phyloP scores from a whole-genome alignment of 2,888 invertebrate species.

The Dromius quadrimaculatus region DNA sequence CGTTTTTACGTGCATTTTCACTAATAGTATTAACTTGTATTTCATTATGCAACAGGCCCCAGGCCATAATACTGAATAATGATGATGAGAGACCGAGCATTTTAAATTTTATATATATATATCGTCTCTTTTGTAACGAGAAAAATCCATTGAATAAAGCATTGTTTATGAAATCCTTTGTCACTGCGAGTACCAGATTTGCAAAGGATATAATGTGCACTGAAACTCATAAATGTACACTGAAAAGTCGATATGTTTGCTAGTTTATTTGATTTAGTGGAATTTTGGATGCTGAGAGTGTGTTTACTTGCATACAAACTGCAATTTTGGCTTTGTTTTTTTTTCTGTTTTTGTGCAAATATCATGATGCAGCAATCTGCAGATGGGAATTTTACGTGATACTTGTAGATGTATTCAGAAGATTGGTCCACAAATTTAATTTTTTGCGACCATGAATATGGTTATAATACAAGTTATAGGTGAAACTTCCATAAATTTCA shows the following conservation, averaged over 20 bases:
- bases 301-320: conserved; percentile 33
- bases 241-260: conserved; percentile 28
- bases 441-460: no score
- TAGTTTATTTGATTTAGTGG: conserved; percentile 37
- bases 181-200: background rate
- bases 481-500: no score
- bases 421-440: no score
- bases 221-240: conserved; percentile 28
- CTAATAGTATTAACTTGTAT: no score
- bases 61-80: no score
- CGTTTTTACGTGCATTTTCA: no score
- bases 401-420: no score
- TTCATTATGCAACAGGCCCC: no score
- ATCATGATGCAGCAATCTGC: background rate
- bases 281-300: conserved; percentile 10
- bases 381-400: conserved; percentile 2
- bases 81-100: no score
- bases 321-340: conserved; percentile 21
- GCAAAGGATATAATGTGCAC: conserved; percentile 1
- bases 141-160: conserved; percentile 19
- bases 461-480: no score
- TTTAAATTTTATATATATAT: no score
- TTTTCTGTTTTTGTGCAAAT: conserved; percentile 23
- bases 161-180: conserved; percentile 1
- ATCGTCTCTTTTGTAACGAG: background rate